Evolutionary conservation across 2,888 invertebrate genomes (phyloP).

Genomic region (Glyphotaelius pellucidus): DNA sequence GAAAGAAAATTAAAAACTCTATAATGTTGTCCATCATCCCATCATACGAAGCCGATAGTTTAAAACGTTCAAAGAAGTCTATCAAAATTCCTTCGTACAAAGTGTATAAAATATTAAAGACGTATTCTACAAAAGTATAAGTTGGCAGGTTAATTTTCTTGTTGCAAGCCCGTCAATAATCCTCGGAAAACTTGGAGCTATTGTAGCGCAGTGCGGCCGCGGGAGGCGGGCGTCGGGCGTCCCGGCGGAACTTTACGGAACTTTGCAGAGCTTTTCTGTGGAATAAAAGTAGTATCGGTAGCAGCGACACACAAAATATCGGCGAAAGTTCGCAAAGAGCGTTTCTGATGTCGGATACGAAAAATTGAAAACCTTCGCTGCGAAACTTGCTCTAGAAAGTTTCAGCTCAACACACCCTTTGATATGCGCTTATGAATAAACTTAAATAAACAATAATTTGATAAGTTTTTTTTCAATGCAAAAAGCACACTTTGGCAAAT

Average conservation of each 20-base stretch:
- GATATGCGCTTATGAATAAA: conserved; percentile 3
- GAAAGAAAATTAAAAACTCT: too few species aligned
- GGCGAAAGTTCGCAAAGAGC: conserved; percentile 14
- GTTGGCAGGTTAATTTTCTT: not conserved
- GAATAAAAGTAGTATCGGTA: conserved; percentile 41
- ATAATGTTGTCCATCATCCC: not conserved
- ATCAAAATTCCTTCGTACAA: not conserved
- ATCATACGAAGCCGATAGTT: not conserved
- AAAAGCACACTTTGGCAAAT: too few species aligned
- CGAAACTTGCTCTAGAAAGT: not conserved
- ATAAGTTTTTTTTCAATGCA: too few species aligned
- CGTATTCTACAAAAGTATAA: not conserved
- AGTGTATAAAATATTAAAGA: not conserved
- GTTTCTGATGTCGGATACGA: not conserved
- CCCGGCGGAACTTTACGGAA: not conserved
- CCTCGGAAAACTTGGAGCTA: not conserved
- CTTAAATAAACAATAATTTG: not conserved
- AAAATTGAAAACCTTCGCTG: conserved; percentile 32
- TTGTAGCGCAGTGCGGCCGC: not conserved
- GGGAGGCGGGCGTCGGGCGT: not conserved
- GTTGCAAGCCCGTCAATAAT: not conserved
- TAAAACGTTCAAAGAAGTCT: not conserved
- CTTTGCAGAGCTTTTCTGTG: not conserved
- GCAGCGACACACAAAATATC: conserved; percentile 28
- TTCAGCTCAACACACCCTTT: not conserved